A percentile compares a stretch with the other conserved stretches of the same genome.
Conservation (phyloP, 1,140 invertebrate species). For the Maniola jurtina region DNA sequence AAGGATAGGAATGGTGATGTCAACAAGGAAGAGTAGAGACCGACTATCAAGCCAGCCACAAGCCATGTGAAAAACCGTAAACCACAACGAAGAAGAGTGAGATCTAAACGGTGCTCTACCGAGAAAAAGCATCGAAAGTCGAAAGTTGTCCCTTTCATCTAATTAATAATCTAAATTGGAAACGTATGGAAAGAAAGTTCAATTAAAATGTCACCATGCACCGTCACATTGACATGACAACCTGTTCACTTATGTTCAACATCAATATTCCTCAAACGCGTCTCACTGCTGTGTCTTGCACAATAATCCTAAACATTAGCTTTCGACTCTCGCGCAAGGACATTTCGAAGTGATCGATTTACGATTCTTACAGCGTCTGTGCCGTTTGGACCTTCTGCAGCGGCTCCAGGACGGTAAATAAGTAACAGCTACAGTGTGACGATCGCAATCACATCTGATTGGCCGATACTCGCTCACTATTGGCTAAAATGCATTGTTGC, state of each 20-base stretch:
- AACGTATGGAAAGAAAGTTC: constrained; percentile 11
- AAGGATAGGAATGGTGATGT: too few species aligned
- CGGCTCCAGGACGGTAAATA: too few species aligned
- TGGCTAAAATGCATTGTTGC: background rate
- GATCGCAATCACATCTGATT: background rate
- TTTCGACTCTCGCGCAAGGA: constrained; percentile 63
- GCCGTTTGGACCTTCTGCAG: constrained; percentile 13
- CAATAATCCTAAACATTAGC: constrained; percentile 56
- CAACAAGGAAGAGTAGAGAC: too few species aligned
- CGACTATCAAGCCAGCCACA: too few species aligned
- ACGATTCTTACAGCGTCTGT: constrained; percentile 32
- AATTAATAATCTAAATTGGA: constrained; percentile 1
- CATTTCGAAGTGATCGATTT: constrained; percentile 43
- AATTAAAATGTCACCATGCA: constrained; percentile 13
- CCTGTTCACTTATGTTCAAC: constrained; percentile 10
- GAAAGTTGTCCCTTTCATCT: background rate
- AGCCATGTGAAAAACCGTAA: too few species aligned
- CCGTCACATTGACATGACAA: constrained; percentile 18
- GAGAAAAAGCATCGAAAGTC: background rate
- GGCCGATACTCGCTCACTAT: background rate
- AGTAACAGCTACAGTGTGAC: background rate
- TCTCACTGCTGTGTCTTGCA: constrained; percentile 53
- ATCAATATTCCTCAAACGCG: constrained; percentile 49
- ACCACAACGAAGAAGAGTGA: too few species aligned
- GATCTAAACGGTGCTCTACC: too few species aligned